These are phyloP conservation scores for Percopsis transmontana DNA, from an alignment of 2,113 vertebrate genomes.

Conservation along the genomic window DNA sequence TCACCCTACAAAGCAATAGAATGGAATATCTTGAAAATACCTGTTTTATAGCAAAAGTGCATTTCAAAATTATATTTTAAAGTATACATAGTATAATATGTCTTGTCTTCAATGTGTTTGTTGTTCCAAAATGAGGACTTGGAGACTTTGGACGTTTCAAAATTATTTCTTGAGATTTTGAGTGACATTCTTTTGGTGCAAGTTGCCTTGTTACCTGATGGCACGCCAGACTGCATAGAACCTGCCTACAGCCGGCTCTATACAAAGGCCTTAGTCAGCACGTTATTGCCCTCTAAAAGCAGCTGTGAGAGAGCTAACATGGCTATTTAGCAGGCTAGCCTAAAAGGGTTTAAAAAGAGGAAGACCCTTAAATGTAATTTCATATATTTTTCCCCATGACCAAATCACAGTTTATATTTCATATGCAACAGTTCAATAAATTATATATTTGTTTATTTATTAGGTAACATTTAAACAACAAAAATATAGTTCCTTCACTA, in stretches of 20 bases:
- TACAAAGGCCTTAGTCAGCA: constrained; percentile 65
- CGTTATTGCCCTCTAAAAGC: constrained; percentile 52
- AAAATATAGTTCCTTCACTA: background rate
- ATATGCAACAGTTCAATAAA: background rate
- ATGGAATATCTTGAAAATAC: too few relatives aligned
- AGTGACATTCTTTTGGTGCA: too few relatives aligned
- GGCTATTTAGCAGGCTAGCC: constrained; percentile 21
- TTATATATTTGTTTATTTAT: background rate
- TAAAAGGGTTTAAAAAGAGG: constrained; percentile 29
- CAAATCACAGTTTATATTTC: background rate
- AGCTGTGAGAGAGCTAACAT: constrained; percentile 55
- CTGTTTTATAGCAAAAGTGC: too few relatives aligned
- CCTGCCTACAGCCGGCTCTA: constrained; percentile 44
- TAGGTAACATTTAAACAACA: background rate
- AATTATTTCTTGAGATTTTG: too few relatives aligned
- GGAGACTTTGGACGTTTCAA: too few relatives aligned
- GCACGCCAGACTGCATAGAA: constrained; percentile 37
- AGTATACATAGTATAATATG: too few relatives aligned
- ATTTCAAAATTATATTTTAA: too few relatives aligned
- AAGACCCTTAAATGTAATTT: background rate
- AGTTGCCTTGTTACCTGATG: constrained; percentile 26
- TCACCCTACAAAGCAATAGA: too few relatives aligned
- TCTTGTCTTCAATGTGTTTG: too few relatives aligned
- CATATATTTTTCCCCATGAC: too few relatives aligned
- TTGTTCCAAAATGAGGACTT: too few relatives aligned